These are phyloP conservation scores for Oncopodura yosiiana DNA, from an alignment of 1,140 invertebrate species.

Conservation along the genomic window DNA sequence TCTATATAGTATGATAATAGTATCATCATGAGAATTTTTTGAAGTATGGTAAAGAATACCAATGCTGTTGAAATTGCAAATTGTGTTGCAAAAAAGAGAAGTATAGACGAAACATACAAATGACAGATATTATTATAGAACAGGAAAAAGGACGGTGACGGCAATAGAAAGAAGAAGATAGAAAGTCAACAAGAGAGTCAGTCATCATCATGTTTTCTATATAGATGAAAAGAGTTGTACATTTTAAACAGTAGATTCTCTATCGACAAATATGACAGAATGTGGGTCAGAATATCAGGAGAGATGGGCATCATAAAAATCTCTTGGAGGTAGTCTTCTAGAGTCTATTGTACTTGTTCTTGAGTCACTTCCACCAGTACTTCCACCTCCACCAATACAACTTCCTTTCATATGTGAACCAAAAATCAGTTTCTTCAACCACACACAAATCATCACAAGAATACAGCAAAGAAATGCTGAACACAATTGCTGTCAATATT, in stretches of 20 bases:
- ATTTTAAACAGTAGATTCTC: slow-evolving; percentile 66
- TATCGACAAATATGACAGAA: slow-evolving; percentile 78
- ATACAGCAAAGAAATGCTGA: slow-evolving; percentile 32
- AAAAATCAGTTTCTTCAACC: slow-evolving; percentile 14
- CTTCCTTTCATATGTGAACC: neutral
- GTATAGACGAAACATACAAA: too few relatives aligned
- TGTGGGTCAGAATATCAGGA: slow-evolving; percentile 71
- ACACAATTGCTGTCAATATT: slow-evolving; percentile 20
- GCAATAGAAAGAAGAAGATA: too few relatives aligned
- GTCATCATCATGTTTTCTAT: too few relatives aligned
- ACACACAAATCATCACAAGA: slow-evolving; percentile 27
- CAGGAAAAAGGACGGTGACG: too few relatives aligned
- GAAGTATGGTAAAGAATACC: too few relatives aligned
- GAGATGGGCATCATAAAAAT: slow-evolving; percentile 44
- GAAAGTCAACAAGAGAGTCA: too few relatives aligned
- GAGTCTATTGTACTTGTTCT: slow-evolving; percentile 28
- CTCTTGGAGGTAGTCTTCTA: slow-evolving; percentile 44
- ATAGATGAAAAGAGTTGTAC: too few relatives aligned
- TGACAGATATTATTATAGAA: too few relatives aligned
- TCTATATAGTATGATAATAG: too few relatives aligned
- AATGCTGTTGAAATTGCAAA: too few relatives aligned
- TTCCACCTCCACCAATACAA: neutral
- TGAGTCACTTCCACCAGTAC: slow-evolving; percentile 15
- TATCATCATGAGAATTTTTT: too few relatives aligned
- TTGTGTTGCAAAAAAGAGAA: too few relatives aligned